These are phyloP conservation scores for Alectoris magna DNA, from an alignment of 2,797 vertebrate species.

Conservation along the genomic window DNA sequence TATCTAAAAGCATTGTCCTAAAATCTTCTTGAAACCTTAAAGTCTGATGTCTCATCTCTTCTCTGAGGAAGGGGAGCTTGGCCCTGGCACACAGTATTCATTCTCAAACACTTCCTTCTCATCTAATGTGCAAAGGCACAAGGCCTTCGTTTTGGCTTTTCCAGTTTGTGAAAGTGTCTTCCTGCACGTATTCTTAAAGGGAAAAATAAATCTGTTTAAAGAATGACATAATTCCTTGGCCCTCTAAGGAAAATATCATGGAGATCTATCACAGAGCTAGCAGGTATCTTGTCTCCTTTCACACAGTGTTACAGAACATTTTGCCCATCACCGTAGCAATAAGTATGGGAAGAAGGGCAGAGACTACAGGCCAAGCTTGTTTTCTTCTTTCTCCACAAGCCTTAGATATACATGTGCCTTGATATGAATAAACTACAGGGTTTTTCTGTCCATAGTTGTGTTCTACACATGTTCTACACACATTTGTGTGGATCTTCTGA, in stretches of 20 bases:
- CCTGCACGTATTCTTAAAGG: background rate
- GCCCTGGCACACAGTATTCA: background rate
- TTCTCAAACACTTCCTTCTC: background rate
- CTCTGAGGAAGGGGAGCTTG: too few species aligned
- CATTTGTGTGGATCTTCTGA: background rate
- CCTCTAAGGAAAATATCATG: background rate
- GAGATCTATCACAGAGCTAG: slow-evolving; percentile 9
- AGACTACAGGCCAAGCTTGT: background rate
- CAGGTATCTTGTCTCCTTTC: slow-evolving; percentile 27
- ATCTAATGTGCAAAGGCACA: background rate
- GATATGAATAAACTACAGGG: background rate
- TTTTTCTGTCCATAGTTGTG: background rate
- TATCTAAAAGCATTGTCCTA: too few species aligned
- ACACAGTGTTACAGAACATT: background rate
- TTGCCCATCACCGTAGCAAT: slow-evolving; percentile 1
- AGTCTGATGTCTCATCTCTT: too few species aligned
- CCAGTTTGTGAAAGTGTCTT: background rate
- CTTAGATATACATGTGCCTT: background rate
- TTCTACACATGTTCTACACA: background rate
- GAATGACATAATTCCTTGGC: background rate
- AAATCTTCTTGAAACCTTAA: too few species aligned
- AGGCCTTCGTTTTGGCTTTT: background rate
- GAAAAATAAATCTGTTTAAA: background rate
- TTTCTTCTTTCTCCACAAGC: background rate
- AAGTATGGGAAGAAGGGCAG: background rate